Evolutionary conservation across 2,797 vertebrate species (phyloP), one percentile per base, ranked within the genome.

Genomic region (Rhynchotus rufescens): DNA sequence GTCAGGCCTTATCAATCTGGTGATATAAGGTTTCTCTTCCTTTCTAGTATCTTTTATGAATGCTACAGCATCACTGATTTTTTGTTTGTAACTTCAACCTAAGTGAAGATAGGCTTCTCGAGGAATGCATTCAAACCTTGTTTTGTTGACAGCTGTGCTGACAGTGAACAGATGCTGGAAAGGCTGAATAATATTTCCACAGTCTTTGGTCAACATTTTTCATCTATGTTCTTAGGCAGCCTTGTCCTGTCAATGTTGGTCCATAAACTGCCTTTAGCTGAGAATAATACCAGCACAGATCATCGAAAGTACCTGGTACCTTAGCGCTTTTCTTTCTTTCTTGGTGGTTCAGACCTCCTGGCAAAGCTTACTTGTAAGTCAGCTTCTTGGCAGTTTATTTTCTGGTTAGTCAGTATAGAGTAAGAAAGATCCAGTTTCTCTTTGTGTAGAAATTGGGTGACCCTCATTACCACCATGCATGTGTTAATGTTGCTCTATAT

Each of bases 161-260:
- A 86, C 4, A 11, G 42, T 74, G 54, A 85, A 42, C 42, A 91
- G 66, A 85, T 78, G 25, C 59, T 85, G 51, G 68, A 88, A 80
- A 84, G 42, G 13, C 6, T 88, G 62, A 65, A 66, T 78, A 75
- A 26, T 56, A 40, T 19, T 80, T 78, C 68, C 36, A 80, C 6
- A 42, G 10, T 66, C 54, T 83, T 92, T 66, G 45, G 59, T 78
- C 73, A 78, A 22, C 86, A 56, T 72, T 95, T 65, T 80, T 80
- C 1, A 2, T 42, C 32, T 91, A 4, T 86, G 13, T 28, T 75
- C 13, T 65, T 80, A 65, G 49, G 42, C 22, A 73, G 49, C 5
- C 9, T 77, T 84, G 28, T 77, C 59, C 8, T 86, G 3, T 65
- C 12, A 21, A 6, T 22, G 12, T 13, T 42, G 20, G 51, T 56